Evolutionary conservation across 1,140 invertebrate genomes (phyloP), one percentile per base, ranked within the genome.

Genomic region (Drosophila novamexicana): DNA sequence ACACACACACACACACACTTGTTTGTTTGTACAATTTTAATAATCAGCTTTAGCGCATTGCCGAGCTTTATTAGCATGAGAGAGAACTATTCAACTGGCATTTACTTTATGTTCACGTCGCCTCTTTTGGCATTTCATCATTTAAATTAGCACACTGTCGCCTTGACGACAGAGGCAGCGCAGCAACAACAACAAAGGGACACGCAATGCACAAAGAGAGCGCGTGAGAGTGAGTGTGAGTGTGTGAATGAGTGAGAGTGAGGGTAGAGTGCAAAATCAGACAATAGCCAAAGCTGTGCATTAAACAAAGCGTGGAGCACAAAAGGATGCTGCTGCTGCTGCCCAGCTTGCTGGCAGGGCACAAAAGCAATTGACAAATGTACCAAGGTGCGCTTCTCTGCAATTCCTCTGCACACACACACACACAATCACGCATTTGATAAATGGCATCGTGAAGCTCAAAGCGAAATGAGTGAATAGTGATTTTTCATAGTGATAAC

Each of bases 311-410:
- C 22, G 14, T 5, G 9, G 14, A 57, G 45, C 59, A 88, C 72
- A 86, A 86, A 88, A 88, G 79, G 59, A 73, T 72, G 67, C 44
- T 45, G 49, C 47, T 54, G 40, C 14, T 54, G 52, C 22, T 50
- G 22, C 49, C 40, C 40, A 14, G 40, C 40, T 42, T 52, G 56
- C 66, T 66, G 59, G 59, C 79, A 72, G 36, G 75, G 63, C 58
- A 86, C 70, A 85, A 86, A 69, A 66, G 44, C 81, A 77, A 75
- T 85, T 86, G 81, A 86, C 78, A 86, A 85, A 85, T 86, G 75
- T 85, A 37, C 69, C 78, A 70, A 81, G 81, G 61, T 84, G 73
- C 72, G 70, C 76, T 74, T 5, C 22, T 29, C 22, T 22, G 10
- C 32, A 45, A 42, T 22, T 6, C 16, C 14, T 34, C 2, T 39